Percentiles rank a stretch among this genome's conserved stretches.
These are phyloP conservation scores for Tinea pellionella DNA, from an alignment of 2,888 invertebrate species.

Conservation along the genomic window DNA sequence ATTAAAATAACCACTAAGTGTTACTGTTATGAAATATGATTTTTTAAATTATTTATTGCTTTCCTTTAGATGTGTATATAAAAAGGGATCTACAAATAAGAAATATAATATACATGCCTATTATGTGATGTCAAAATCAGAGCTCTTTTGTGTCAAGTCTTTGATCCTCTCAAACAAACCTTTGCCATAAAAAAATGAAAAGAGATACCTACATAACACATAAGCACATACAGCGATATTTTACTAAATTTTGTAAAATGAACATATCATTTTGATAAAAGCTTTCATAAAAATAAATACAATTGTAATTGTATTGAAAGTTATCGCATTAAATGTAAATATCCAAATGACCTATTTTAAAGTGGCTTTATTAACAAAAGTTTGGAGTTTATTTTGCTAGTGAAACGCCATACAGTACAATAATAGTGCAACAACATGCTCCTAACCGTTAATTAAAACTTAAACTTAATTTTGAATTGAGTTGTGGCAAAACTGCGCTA, in stretches of 20 bases:
- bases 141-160: neutral
- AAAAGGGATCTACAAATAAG: neutral
- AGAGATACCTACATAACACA: neutral
- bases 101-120: neutral
- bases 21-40: neutral
- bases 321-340: no score
- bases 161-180: neutral
- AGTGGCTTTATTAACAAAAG: no score
- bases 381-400: neutral
- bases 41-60: neutral
- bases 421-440: slow-evolving; percentile 17
- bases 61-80: neutral
- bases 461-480: slow-evolving; percentile 42
- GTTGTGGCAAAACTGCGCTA: slow-evolving; percentile 36
- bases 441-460: slow-evolving; percentile 41
- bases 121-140: neutral
- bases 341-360: no score
- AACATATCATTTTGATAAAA: no score
- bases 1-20: neutral
- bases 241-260: no score
- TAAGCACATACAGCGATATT: no score
- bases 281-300: no score
- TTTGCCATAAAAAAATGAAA: neutral
- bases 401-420: neutral
- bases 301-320: no score